Evolutionary conservation across 2,113 vertebrate species (phyloP).

Genomic region (Catharus bicknelli): DNA sequence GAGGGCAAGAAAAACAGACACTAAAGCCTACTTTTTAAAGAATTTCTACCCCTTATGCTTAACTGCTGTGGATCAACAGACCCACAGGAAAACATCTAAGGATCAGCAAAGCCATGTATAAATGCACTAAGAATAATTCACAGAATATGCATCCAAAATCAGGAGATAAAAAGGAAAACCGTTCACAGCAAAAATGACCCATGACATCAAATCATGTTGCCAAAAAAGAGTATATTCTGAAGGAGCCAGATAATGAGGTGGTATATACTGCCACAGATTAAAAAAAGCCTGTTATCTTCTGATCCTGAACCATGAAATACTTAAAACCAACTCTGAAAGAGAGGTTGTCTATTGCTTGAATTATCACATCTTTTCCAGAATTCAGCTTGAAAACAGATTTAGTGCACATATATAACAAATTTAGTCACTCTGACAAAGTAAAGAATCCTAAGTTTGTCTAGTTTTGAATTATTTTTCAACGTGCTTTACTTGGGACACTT

Average conservation of each 20-base stretch:
- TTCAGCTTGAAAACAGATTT: background rate
- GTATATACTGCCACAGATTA: background rate
- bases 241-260: background rate
- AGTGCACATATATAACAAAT: background rate
- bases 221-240: background rate
- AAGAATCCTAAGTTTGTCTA: background rate
- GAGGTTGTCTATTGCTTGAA: background rate
- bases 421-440: background rate
- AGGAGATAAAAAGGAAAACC: conserved; percentile 9
- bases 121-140: background rate
- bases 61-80: background rate
- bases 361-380: background rate
- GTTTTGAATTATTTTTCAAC: background rate
- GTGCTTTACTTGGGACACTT: background rate
- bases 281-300: background rate
- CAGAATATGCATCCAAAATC: background rate
- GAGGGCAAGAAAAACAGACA: background rate
- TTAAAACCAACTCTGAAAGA: conserved; percentile 1
- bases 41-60: background rate
- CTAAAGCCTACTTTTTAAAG: background rate
- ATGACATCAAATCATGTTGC: background rate
- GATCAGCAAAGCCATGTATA: background rate
- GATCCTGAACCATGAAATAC: background rate
- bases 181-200: background rate
- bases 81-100: background rate